phyloP scores from a whole-genome alignment of 2,888 invertebrate species.

The Marronus borbonicus region DNA sequence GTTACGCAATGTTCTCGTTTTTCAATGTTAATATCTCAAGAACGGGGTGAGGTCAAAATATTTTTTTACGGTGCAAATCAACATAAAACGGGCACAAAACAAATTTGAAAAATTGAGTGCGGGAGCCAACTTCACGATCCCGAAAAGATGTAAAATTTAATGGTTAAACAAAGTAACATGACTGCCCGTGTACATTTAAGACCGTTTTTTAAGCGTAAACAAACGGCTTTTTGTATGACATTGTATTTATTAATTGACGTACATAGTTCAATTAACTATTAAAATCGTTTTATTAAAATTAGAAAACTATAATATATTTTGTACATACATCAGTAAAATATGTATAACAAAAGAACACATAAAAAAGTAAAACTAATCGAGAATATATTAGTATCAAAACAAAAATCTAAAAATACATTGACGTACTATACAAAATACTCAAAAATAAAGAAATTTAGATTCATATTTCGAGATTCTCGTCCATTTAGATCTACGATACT shows the following conservation, averaged over 20 bases:
- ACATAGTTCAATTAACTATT: neutral
- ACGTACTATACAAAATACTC: slow-evolving; percentile 5
- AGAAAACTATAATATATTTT: slow-evolving; percentile 34
- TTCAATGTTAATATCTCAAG: too few species aligned
- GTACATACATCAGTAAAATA: slow-evolving; percentile 34
- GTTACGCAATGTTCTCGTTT: too few species aligned
- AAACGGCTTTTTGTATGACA: too few species aligned
- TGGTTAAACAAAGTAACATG: too few species aligned
- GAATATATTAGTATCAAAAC: slow-evolving; percentile 16
- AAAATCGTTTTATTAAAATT: slow-evolving; percentile 34
- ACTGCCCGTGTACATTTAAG: too few species aligned
- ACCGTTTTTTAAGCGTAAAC: too few species aligned
- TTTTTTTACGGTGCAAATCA: too few species aligned
- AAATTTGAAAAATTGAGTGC: too few species aligned
- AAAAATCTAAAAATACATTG: neutral
- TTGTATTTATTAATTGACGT: neutral
- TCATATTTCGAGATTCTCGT: neutral
- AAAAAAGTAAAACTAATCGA: slow-evolving; percentile 23
- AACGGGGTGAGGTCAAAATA: too few species aligned
- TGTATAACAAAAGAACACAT: slow-evolving; percentile 43
- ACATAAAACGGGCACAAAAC: too few species aligned
- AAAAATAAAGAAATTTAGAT: neutral
- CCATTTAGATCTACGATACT: neutral
- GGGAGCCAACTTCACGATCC: too few species aligned
- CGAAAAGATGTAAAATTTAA: too few species aligned